Evolutionary conservation across 2,888 invertebrate genomes (phyloP), one percentile per base, ranked within the genome.

Genomic region (Furcula furcula): DNA sequence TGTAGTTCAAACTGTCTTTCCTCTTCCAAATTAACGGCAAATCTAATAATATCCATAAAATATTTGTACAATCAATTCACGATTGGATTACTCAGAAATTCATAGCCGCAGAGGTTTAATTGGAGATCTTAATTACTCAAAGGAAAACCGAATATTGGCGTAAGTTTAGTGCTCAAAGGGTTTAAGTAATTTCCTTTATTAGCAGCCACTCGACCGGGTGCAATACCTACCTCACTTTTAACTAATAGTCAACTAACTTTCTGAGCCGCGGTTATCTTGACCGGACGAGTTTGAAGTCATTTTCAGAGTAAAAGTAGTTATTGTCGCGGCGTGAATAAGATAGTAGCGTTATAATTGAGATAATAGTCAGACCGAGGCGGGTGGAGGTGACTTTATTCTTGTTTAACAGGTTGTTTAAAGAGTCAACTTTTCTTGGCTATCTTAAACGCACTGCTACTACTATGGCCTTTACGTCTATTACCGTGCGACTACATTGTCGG

Each of bases 41-140:
- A 25, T 13, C 2, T 10, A 10, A 19, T 19, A 7, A 19, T 19
- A 21, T 10, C 13, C 7, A 18, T 36, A 46, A 41, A 50, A 28
- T 37, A 31, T 55, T 54, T 41, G 19, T 23, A 35, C 34, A 48
- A 63, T 50, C 46, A 45, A 32, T 47, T 59, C 40, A 47, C 40
- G 47, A 57, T 63, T 57, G 44, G 47, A 54, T 57, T 58, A 59
- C 40, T 49, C 34, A 38, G 35, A 40, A 41, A 54, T 57, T 60
- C 42, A 43, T 52, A 44, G 30, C 48, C 49, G 34, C 46, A 38
- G 46, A 37, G 40, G 41, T 51, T 49, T 47, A 41, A 51, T 54
- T 62, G 37, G 38, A 41, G 16, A 35, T 32, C 42, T 55, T 66
- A 72, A 74, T 75, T 72, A 61, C 45, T 75, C 72, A 74, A 75